A percentile compares a stretch with the other conserved stretches of the same genome.
Evolutionary conservation across 2,113 vertebrate species (phyloP).

Genomic region (Platichthys flesus): DNA sequence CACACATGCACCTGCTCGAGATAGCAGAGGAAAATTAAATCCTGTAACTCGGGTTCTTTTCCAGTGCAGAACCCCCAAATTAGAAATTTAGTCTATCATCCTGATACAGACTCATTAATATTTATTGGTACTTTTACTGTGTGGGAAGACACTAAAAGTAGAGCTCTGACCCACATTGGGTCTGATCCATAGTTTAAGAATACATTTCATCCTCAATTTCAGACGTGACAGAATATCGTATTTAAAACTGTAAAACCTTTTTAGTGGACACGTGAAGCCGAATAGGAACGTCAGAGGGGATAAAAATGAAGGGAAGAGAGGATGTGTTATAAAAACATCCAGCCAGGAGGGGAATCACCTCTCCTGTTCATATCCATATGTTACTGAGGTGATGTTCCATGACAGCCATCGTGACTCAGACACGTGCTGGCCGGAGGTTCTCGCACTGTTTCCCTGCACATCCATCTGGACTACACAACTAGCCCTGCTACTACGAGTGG

Average conservation of each 20-base stretch:
- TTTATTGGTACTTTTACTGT: constrained; percentile 76
- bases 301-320: constrained; percentile 33
- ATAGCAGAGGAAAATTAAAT: constrained; percentile 63
- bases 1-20: not conserved
- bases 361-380: constrained; percentile 76
- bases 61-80: constrained; percentile 66
- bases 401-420: constrained; percentile 78
- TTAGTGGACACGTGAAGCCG: constrained; percentile 18
- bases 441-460: constrained; percentile 50
- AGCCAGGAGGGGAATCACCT: constrained; percentile 76
- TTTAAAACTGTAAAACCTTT: constrained; percentile 4
- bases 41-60: constrained; percentile 59
- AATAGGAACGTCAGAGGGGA: constrained; percentile 31
- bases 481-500: constrained; percentile 15
- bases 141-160: constrained; percentile 59
- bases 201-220: constrained; percentile 46
- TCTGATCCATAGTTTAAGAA: constrained; percentile 61
- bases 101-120: constrained; percentile 72
- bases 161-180: constrained; percentile 66
- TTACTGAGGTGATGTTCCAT: constrained; percentile 80
- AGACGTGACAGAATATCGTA: constrained; percentile 26
- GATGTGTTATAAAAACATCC: constrained; percentile 48
- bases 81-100: constrained; percentile 67
- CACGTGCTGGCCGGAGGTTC: constrained; percentile 71
- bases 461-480: constrained; percentile 71